Conservation (phyloP, 1,140 invertebrate species). For the Dinothrombium tinctorium region DNA sequence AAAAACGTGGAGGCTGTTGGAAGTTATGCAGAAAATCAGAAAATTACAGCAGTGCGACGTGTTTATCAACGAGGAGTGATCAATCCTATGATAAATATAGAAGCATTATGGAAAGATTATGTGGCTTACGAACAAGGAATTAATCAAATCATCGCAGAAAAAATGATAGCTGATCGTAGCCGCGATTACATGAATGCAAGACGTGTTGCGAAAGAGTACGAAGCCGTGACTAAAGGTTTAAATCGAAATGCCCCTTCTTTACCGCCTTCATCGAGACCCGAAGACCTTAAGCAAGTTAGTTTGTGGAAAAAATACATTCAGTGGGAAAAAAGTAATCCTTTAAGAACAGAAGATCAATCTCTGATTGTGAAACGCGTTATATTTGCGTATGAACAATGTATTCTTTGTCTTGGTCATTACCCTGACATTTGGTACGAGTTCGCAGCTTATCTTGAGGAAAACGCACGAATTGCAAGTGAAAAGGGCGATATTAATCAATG, state of each 20-base stretch:
- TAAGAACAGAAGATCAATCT: constrained; percentile 80
- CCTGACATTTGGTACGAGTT: constrained; percentile 98
- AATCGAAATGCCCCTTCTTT: constrained; percentile 82
- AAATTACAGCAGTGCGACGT: constrained; percentile 88
- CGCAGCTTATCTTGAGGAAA: constrained; percentile 79
- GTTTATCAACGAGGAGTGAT: constrained; percentile 42
- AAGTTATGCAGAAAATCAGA: constrained; percentile 97
- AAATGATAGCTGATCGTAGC: constrained; percentile 68
- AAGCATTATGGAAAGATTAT: constrained; percentile 95
- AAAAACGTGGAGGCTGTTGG: constrained; percentile 90
- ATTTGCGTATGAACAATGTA: constrained; percentile 94
- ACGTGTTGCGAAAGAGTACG: constrained; percentile 85
- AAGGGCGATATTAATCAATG: constrained; percentile 83
- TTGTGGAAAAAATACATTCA: constrained; percentile 98
- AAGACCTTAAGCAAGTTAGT: constrained; percentile 84
- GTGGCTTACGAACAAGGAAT: constrained; percentile 53
- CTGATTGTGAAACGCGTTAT: constrained; percentile 78
- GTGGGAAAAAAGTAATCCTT: constrained; percentile 90
- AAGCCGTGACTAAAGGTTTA: constrained; percentile 74
- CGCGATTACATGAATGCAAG: constrained; percentile 94
- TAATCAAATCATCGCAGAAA: constrained; percentile 86
- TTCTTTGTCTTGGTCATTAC: constrained; percentile 86
- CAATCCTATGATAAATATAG: constrained; percentile 93
- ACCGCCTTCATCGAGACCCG: constrained; percentile 60
- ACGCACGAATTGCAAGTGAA: constrained; percentile 67